phyloP scores from a whole-genome alignment of 64 coral and sea anemone genomes.

The Stichodactyla mertensii region DNA sequence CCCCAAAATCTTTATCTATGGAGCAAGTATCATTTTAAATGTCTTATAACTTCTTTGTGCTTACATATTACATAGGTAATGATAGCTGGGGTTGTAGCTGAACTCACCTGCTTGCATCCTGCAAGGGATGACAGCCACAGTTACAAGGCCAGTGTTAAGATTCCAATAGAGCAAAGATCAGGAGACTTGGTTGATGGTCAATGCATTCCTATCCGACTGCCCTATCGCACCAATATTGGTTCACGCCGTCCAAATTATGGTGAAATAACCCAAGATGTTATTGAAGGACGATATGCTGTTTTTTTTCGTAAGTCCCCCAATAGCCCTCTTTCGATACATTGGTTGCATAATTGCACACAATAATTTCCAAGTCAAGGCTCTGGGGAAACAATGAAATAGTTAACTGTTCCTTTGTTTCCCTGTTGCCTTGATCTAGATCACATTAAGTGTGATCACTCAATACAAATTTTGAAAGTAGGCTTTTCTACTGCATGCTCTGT shows the following conservation, averaged over 20 bases:
- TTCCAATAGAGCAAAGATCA: neutral
- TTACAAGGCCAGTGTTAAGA: constrained; percentile 13
- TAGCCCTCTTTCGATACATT: neutral
- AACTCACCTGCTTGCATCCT: neutral
- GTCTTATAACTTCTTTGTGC: too few species aligned
- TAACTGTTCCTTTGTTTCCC: too few species aligned
- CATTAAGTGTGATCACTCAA: too few species aligned
- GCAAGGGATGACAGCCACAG: neutral
- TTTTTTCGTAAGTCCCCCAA: neutral
- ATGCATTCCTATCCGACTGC: constrained; percentile 2
- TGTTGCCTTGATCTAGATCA: too few species aligned
- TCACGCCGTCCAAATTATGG: neutral
- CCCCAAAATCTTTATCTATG: too few species aligned
- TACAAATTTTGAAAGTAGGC: too few species aligned
- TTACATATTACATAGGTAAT: neutral
- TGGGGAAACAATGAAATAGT: too few species aligned
- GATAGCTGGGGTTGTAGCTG: neutral
- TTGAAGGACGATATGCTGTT: neutral
- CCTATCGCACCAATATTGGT: neutral
- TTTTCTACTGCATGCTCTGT: too few species aligned
- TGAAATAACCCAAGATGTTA: constrained; percentile 16
- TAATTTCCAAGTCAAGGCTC: too few species aligned
- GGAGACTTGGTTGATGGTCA: neutral
- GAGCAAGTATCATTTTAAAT: too few species aligned
- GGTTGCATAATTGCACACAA: too few species aligned